phyloP scores from a whole-genome alignment of 1,140 invertebrate genomes.

The Pomacea maculata region DNA sequence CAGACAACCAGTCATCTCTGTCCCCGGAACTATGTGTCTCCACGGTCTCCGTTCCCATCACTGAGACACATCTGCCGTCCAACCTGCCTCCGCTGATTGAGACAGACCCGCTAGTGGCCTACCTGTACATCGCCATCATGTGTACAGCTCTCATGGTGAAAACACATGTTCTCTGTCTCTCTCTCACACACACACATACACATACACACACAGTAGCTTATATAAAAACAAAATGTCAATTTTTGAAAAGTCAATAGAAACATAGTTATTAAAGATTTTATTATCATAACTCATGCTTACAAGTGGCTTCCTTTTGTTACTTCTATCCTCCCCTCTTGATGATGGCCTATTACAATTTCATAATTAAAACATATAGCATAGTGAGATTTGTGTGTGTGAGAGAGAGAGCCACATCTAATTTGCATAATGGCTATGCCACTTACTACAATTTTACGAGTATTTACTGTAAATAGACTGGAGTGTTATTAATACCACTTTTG shows the following conservation, averaged over 20 bases:
- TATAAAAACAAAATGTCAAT: neutral
- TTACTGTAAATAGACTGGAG: no score
- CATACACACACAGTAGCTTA: neutral
- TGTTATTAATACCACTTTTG: no score
- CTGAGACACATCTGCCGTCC: neutral
- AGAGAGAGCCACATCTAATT: neutral
- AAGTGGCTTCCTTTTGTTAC: neutral
- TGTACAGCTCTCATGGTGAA: conserved; percentile 29
- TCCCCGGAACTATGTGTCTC: neutral
- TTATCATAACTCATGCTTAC: neutral
- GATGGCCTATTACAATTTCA: neutral
- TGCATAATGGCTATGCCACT: neutral
- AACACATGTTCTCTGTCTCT: no score
- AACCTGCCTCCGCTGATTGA: conserved; percentile 29
- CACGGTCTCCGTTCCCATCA: neutral
- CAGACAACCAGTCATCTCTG: conserved; percentile 7
- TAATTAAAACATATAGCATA: neutral
- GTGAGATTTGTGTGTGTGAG: neutral
- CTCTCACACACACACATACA: neutral
- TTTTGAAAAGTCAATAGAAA: neutral
- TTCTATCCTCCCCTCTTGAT: neutral
- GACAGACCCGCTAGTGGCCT: conserved; percentile 37
- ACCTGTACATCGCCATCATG: conserved; percentile 44
- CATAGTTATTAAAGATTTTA: neutral
- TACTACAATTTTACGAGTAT: no score